Conservation (phyloP, 1,140 invertebrate genomes). For the Drosophila subpulchrella region DNA sequence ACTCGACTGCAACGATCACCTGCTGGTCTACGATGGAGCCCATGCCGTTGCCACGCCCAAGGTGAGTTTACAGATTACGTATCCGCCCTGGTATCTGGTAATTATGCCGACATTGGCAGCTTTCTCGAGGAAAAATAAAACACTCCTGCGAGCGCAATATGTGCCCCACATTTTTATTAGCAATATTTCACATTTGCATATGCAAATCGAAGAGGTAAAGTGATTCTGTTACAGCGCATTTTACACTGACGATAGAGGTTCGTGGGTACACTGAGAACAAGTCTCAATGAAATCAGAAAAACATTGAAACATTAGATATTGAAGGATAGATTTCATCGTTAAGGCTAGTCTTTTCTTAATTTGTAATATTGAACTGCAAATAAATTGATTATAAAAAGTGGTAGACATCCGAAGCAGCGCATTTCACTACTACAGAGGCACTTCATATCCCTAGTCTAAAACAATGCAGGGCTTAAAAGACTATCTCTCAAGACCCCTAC, state of each 20-base stretch:
- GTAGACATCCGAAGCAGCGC: too few relatives aligned
- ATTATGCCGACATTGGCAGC: constrained; percentile 6
- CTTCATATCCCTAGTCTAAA: too few relatives aligned
- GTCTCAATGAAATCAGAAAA: not conserved
- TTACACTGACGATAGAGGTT: not conserved
- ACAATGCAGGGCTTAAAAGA: too few relatives aligned
- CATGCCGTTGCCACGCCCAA: constrained; percentile 94
- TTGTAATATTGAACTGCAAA: too few relatives aligned
- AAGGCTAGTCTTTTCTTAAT: too few relatives aligned
- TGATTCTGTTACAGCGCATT: constrained; percentile 8
- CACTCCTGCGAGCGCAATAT: constrained; percentile 12
- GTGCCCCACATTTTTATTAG: constrained; percentile 48
- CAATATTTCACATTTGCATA: constrained; percentile 49
- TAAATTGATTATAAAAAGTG: too few relatives aligned
- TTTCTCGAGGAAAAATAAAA: not conserved
- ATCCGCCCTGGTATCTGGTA: not conserved
- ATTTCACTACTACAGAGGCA: too few relatives aligned
- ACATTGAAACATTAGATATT: not conserved
- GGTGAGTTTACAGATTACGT: constrained; percentile 86
- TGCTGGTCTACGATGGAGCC: constrained; percentile 96
- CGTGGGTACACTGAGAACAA: not conserved
- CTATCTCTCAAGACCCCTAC: too few relatives aligned
- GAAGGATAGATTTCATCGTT: not conserved
- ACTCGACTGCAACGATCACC: constrained; percentile 96
- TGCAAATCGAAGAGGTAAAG: constrained; percentile 45